Evolutionary conservation across 2,113 vertebrate genomes (phyloP), one percentile per base, ranked within the genome.

Genomic region (Charadrius vociferus): DNA sequence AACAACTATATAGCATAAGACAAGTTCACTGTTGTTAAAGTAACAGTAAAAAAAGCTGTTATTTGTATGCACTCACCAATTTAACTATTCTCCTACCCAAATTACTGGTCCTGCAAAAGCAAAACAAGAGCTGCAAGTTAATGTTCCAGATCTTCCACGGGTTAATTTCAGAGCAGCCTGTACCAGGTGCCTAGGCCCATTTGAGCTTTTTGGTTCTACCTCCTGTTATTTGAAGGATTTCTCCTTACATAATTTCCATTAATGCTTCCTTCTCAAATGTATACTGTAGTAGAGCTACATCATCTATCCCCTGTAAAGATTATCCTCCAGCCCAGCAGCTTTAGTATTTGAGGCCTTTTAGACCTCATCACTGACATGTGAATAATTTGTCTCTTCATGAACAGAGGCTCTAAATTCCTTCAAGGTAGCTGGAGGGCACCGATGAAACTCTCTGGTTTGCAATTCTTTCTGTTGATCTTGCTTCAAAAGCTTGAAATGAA

Each of bases 391-490:
- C 82, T 80, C 56, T 92, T 97, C 52, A 34, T 29, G 86, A 95
- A 84, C 52, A 94, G 47, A 93, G 32, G 30, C 52, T 87, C 56
- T 84, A 56, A 95, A 95, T 86, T 96, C 86, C 98, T 98, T 98
- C 98, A 97, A 99, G 98, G 92, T 98, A 98, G 81, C 98, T 98
- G 96, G 99, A 99, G 22, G 95, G 98, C 98, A 23, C 97, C 97
- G 97, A 98, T 98, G 97, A 99, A 99, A 99, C 84, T 98, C 98
- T 96, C 99, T 95, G 97, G 98, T 98, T 98, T 99, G 99, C 97
- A 99, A 97, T 98, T 99, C 99, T 97, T 96, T 98, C 93, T 98
- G 97, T 97, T 99, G 99, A 88, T 99, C 98, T 97, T 97, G 97
- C 96, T 96, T 98, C 73, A 98, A 97, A 63, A 95, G 97, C 90